A percentile compares a stretch with the other conserved stretches of the same genome.
Conservation (phyloP, 2,888 invertebrate species). For the Apodemia zela region DNA sequence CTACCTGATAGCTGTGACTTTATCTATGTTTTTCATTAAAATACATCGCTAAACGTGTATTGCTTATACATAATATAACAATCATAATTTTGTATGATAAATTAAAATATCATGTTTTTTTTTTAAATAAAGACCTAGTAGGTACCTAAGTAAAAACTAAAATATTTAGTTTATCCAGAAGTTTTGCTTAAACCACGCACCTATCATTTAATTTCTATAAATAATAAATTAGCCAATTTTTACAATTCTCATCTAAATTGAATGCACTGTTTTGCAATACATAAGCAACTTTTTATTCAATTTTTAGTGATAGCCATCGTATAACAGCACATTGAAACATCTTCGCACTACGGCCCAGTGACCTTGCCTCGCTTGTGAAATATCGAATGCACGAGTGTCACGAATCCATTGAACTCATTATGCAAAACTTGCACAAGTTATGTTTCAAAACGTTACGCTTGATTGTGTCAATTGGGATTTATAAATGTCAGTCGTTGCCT, state of each 20-base stretch:
- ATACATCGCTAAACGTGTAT: too few relatives aligned
- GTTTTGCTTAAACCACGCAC: too few relatives aligned
- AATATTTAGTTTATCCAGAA: too few relatives aligned
- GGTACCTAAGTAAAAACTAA: too few relatives aligned
- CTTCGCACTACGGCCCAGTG: not conserved
- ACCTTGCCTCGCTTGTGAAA: slow-evolving; percentile 19
- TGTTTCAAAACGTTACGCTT: slow-evolving; percentile 18
- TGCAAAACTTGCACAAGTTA: slow-evolving; percentile 22
- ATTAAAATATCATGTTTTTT: too few relatives aligned
- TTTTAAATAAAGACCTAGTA: too few relatives aligned
- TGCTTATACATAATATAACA: too few relatives aligned
- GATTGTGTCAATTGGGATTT: slow-evolving; percentile 24
- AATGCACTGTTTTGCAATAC: not conserved
- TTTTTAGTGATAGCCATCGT: not conserved
- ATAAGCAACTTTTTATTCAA: not conserved
- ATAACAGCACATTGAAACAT: not conserved
- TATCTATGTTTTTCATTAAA: too few relatives aligned
- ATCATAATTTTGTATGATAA: too few relatives aligned
- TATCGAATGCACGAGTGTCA: slow-evolving; percentile 17
- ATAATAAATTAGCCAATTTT: not conserved
- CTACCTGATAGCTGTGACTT: too few relatives aligned
- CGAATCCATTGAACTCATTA: slow-evolving; percentile 21
- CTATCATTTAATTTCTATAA: not conserved
- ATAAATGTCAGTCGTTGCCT: slow-evolving; percentile 21
- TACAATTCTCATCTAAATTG: not conserved